A percentile compares a stretch with the other conserved stretches of the same genome.
Conservation (phyloP, 2,888 invertebrate species). For the Aethes cnicana region DNA sequence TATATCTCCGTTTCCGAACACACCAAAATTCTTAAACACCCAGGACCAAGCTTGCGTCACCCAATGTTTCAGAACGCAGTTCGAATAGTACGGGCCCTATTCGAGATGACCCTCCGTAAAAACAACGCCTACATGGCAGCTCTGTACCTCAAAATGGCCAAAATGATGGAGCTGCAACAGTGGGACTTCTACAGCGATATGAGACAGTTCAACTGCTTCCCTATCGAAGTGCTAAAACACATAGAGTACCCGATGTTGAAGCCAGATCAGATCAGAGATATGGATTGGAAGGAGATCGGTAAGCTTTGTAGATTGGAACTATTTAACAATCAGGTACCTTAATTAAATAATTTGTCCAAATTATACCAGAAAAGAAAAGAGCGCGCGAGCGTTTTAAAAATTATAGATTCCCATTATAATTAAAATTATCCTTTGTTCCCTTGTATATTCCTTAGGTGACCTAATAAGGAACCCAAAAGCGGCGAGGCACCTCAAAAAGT, state of each 20-base stretch:
- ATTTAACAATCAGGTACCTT: no score
- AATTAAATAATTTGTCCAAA: no score
- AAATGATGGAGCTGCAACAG: conserved; percentile 95
- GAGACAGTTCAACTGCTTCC: conserved; percentile 90
- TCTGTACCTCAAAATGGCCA: conserved; percentile 91
- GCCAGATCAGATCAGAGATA: conserved; percentile 90
- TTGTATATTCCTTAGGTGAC: conserved; percentile 82
- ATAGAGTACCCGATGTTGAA: conserved; percentile 89
- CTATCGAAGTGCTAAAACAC: conserved; percentile 90
- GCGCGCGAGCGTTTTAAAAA: no score
- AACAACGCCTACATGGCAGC: conserved; percentile 95
- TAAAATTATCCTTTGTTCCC: no score
- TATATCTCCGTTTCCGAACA: no score
- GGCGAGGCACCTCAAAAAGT: conserved; percentile 89
- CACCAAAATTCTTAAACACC: no score
- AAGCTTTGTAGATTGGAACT: conserved; percentile 39
- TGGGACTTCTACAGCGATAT: conserved; percentile 95
- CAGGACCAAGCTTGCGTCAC: no score
- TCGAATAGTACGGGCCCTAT: conserved; percentile 94
- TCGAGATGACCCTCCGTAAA: conserved; percentile 94
- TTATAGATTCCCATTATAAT: no score
- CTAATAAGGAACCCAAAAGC: conserved; percentile 89
- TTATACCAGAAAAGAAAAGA: no score
- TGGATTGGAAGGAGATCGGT: conserved; percentile 94
- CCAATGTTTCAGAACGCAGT: conserved; percentile 92